A percentile compares a stretch with the other conserved stretches of the same genome.
phyloP scores from a whole-genome alignment of 2,113 vertebrate species.

The Nesoenas mayeri region DNA sequence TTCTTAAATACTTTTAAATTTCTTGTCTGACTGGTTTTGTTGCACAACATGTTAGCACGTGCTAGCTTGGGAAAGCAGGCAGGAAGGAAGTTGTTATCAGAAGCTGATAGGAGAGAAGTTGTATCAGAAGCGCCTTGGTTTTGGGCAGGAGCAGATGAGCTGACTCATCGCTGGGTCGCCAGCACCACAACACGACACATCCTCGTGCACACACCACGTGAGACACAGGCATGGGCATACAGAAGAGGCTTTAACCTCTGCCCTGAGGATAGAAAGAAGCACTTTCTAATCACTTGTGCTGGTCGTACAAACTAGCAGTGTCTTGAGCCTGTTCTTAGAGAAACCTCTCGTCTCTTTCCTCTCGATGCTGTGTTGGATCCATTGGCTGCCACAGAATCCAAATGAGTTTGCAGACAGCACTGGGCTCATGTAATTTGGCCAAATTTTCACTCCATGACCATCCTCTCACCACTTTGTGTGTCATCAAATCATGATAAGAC shows the following conservation, averaged over 20 bases:
- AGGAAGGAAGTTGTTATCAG: conserved; percentile 50
- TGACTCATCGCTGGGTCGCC: not conserved
- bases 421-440: not conserved
- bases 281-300: not conserved
- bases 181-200: not conserved
- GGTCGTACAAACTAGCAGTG: not conserved
- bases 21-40: conserved; percentile 35
- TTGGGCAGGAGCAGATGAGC: not conserved
- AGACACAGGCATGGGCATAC: not conserved
- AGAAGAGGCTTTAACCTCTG: not conserved
- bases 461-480: not conserved
- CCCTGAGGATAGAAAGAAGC: not conserved
- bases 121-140: not conserved
- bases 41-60: not conserved
- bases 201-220: not conserved
- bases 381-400: not conserved
- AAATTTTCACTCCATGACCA: not conserved
- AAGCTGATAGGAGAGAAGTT: not conserved
- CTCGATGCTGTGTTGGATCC: not conserved
- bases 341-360: not conserved
- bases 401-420: not conserved
- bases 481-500: not conserved
- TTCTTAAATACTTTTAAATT: not conserved
- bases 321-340: not conserved
- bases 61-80: conserved; percentile 10